Conservation (phyloP, 1,140 invertebrate species). For the Ruditapes philippinarum region DNA sequence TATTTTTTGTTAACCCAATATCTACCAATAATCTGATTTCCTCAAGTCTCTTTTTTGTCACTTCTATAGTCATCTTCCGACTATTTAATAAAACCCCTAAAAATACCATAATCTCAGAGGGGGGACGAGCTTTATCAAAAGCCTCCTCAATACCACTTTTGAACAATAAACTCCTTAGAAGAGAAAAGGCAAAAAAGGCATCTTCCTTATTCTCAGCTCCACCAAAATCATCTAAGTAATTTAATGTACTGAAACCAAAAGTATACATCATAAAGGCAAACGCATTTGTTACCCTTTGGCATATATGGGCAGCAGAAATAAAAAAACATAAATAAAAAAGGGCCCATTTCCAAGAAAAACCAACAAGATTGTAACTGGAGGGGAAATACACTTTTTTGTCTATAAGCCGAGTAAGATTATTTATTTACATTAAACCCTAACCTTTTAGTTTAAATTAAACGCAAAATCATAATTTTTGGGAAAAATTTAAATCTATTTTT, state of each 20-base stretch:
- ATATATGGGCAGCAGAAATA: too few relatives aligned
- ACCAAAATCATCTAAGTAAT: constrained; percentile 65
- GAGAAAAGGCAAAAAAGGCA: not conserved
- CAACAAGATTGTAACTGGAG: constrained; percentile 26
- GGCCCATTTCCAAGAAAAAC: not conserved
- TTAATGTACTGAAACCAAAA: not conserved
- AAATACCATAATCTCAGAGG: too few relatives aligned
- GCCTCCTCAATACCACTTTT: too few relatives aligned
- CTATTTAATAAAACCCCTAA: too few relatives aligned
- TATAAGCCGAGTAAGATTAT: not conserved
- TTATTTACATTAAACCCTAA: constrained; percentile 3
- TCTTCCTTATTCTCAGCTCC: not conserved
- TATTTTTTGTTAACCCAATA: too few relatives aligned
- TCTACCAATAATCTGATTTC: too few relatives aligned
- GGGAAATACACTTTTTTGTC: constrained; percentile 36
- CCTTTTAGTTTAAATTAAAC: not conserved
- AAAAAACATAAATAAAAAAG: not conserved
- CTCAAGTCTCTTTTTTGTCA: too few relatives aligned
- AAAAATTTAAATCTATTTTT: not conserved
- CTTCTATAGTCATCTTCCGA: too few relatives aligned
- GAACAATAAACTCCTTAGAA: not conserved
- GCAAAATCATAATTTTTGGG: constrained; percentile 51
- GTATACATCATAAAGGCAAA: constrained; percentile 23
- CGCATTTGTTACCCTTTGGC: too few relatives aligned
- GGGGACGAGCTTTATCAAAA: too few relatives aligned